A percentile compares a stretch with the other conserved stretches of the same genome.
These are phyloP conservation scores for Drosophila ogumai DNA, from an alignment of 1,140 invertebrate species.

Conservation along the genomic window DNA sequence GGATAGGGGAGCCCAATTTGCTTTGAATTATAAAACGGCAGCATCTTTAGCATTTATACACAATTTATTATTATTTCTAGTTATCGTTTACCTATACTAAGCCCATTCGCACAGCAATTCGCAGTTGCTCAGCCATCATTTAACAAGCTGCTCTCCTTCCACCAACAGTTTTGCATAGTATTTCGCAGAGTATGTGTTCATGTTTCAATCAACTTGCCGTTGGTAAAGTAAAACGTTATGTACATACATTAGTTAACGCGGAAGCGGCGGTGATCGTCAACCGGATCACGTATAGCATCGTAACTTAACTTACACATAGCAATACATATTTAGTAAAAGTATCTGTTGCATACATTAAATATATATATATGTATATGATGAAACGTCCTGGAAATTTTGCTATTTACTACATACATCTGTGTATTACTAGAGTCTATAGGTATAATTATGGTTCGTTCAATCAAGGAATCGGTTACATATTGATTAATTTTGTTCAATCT, in stretches of 20 bases:
- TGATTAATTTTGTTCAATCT: conserved; percentile 35
- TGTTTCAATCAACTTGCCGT: conserved; percentile 52
- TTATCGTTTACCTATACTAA: conserved; percentile 53
- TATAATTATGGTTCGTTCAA: conserved; percentile 42
- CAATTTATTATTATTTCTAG: conserved; percentile 60
- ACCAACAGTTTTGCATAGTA: conserved; percentile 43
- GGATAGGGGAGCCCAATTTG: not conserved
- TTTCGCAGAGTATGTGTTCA: conserved; percentile 42
- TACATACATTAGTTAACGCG: conserved; percentile 73
- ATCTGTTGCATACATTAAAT: conserved; percentile 61
- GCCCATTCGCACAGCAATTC: conserved; percentile 52
- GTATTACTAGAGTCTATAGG: conserved; percentile 41
- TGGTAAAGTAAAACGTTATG: conserved; percentile 70
- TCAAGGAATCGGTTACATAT: conserved; percentile 57
- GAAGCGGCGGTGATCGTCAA: conserved; percentile 55
- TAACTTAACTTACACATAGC: conserved; percentile 56
- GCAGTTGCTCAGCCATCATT: conserved; percentile 41
- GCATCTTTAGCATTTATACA: conserved; percentile 36
- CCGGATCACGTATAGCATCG: conserved; percentile 50
- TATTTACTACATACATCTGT: conserved; percentile 63
- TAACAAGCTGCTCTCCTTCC: conserved; percentile 55
- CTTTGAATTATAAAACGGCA: not conserved
- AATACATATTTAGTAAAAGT: conserved; percentile 55
- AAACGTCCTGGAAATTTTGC: conserved; percentile 67
- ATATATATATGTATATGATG: conserved; percentile 34